Evolutionary conservation across 1,140 invertebrate genomes (phyloP).

Genomic region (Drosophila willistoni): DNA sequence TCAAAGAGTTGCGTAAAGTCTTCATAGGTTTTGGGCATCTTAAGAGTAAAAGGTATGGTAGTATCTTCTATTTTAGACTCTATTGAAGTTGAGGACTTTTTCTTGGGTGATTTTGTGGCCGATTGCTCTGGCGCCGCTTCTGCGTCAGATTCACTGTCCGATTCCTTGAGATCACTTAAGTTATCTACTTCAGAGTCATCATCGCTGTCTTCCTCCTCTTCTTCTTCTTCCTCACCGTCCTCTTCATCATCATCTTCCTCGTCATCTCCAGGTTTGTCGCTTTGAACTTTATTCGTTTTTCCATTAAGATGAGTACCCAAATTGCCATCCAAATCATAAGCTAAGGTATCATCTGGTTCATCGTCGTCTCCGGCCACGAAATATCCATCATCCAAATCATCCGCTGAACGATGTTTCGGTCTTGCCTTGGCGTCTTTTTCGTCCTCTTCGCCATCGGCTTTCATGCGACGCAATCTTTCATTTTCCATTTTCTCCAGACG

Average conservation of each 20-base stretch:
- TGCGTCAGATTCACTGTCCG: conserved; percentile 67
- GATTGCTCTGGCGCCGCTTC: conserved; percentile 29
- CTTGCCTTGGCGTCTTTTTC: conserved; percentile 74
- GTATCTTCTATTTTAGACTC: conserved; percentile 83
- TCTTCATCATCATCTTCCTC: conserved; percentile 66
- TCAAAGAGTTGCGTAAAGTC: conserved; percentile 87
- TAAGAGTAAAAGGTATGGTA: conserved; percentile 88
- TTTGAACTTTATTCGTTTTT: not conserved
- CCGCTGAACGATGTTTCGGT: conserved; percentile 88
- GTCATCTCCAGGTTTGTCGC: conserved; percentile 55
- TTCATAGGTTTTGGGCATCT: conserved; percentile 87
- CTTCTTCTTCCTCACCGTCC: conserved; percentile 70
- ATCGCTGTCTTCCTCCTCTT: conserved; percentile 66
- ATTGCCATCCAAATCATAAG: conserved; percentile 84
- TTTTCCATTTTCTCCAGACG: conserved; percentile 91
- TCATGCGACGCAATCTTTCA: conserved; percentile 91
- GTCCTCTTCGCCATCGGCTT: conserved; percentile 84
- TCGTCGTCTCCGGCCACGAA: conserved; percentile 76
- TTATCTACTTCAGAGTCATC: conserved; percentile 80
- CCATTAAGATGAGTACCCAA: conserved; percentile 58
- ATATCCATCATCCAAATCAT: conserved; percentile 92
- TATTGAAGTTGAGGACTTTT: conserved; percentile 21
- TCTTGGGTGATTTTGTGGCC: conserved; percentile 33
- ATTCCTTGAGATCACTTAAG: conserved; percentile 84
- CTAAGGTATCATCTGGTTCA: conserved; percentile 79